Evolutionary conservation across 1,140 invertebrate species (phyloP).

Genomic region (Venturia canescens): DNA sequence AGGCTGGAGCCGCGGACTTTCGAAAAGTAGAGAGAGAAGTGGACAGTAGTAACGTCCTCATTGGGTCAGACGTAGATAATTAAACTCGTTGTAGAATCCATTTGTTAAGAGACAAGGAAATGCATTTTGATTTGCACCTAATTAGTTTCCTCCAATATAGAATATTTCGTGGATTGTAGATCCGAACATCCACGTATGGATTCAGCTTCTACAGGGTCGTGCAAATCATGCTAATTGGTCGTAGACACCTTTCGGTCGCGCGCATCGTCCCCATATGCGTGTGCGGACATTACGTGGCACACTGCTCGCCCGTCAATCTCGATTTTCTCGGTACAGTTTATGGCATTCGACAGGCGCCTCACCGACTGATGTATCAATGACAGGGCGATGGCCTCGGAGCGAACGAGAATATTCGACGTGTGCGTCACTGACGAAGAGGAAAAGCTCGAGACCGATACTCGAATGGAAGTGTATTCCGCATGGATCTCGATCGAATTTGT

Average conservation of each 20-base stretch:
- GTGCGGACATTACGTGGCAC: background rate
- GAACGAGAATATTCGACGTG: constrained; percentile 46
- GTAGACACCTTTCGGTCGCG: background rate
- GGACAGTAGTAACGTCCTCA: background rate
- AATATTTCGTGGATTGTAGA: background rate
- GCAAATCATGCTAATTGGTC: constrained; percentile 29
- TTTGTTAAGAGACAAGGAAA: background rate
- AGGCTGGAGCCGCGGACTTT: background rate
- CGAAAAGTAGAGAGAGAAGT: background rate
- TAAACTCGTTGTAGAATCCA: background rate
- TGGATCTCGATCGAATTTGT: background rate
- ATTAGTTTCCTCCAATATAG: background rate
- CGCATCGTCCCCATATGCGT: constrained; percentile 7
- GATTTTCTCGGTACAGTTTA: background rate
- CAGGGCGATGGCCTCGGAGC: background rate
- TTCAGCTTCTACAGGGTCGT: background rate
- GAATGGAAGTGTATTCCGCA: background rate
- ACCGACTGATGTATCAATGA: constrained; percentile 28
- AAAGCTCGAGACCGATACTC: background rate
- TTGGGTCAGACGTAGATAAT: background rate
- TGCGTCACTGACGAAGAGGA: constrained; percentile 49
- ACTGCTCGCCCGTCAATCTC: background rate
- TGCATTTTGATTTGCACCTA: background rate
- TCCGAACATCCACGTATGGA: background rate
- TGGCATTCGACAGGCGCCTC: constrained; percentile 10